Base-by-base conservation (phyloP, 2,113 vertebrate genomes). In the Crocuta crocuta region DNA sequence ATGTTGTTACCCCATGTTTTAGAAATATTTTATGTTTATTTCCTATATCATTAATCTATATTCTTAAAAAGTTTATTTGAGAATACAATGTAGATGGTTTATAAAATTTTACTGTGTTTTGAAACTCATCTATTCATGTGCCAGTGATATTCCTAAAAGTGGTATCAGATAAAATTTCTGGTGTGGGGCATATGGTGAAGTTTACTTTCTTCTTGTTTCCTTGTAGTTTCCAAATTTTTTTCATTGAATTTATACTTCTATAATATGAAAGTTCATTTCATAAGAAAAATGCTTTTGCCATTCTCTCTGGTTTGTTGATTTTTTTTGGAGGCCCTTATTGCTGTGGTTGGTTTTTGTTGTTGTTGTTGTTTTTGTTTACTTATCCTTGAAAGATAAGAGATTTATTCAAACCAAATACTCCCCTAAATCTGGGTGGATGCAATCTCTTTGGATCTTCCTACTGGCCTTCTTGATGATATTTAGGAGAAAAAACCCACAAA, bases 191-290 rank as follows among this genome's bases (percentile, higher is more conserved):
- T 26, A 93, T 80, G 70, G 43, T 35, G 50, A 88, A 74, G 23
- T 84, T 88, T 91, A 88, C 31, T 58, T 93, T 83, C 26, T 89
- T 76, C 81, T 74, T 10, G 3, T 82, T 91, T 93, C 80, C 9
- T 33, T 97, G 12, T 83, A 63, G 88, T 93, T 93, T n/a, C 81
- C 43, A 61, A 74, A 43, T 35, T 73, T 82, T 31, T 31, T 66
- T 93, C 11, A 93, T 66, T 58, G 50, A 85, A 88, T 81, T 70
- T 74, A 73, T 76, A 10, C 23, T 81, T 70, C 91, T 63, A 21
- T 63, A 55, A 19, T 39, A 48, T 70, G 10, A 84, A 68, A 80
- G 21, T 76, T 92, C n/a, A 63, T 96, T 91, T 91, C 91, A 39
- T 43, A 89, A 84, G 61, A 81, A 97, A 85, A 61, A n/a, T 31